Evolutionary conservation across 2,888 invertebrate species (phyloP).

Genomic region (Rotaria macrura): DNA sequence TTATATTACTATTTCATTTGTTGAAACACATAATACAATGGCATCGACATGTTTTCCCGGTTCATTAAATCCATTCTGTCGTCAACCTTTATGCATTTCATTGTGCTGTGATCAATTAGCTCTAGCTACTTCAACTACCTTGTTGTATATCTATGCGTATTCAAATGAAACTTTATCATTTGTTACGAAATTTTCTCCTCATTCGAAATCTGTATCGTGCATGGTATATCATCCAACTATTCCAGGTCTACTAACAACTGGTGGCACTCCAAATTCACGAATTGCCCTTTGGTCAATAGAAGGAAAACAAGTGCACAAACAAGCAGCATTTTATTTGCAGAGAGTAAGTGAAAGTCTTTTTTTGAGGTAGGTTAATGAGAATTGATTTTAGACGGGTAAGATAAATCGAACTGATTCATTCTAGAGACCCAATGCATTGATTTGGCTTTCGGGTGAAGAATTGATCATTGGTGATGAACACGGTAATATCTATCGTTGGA

Average conservation of each 20-base stretch:
- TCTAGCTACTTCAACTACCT: neutral
- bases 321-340: neutral
- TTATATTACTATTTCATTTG: too few relatives aligned
- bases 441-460: neutral
- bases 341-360: neutral
- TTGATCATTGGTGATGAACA: neutral
- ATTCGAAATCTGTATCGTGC: neutral
- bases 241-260: neutral
- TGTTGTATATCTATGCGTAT: neutral
- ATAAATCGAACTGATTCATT: neutral
- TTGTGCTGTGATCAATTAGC: neutral
- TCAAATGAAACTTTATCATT: neutral
- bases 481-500: neutral
- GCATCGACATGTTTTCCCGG: neutral
- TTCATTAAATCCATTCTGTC: slow-evolving; percentile 9
- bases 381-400: neutral
- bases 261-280: neutral
- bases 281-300: neutral
- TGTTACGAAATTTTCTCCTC: neutral
- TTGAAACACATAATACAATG: neutral
- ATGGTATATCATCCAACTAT: neutral
- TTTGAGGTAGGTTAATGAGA: neutral
- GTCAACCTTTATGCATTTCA: neutral
- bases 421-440: neutral
- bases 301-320: neutral